phyloP scores from a whole-genome alignment of 2,888 invertebrate species.

The Cordylochernes scorpioides region DNA sequence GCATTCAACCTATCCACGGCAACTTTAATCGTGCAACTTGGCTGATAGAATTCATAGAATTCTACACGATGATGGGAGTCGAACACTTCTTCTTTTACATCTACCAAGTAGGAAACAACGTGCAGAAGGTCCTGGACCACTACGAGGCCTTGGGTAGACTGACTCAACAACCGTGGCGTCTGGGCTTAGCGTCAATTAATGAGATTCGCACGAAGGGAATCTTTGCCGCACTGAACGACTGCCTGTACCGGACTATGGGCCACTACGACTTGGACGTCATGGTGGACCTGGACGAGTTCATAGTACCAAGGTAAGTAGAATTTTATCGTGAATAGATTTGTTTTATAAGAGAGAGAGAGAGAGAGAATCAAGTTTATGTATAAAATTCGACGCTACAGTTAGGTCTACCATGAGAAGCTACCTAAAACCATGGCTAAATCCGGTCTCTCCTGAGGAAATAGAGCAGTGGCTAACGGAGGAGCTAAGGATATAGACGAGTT shows the following conservation, averaged over 20 bases:
- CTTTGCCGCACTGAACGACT: conserved; percentile 20
- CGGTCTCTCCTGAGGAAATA: too few species aligned
- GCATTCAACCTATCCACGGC: conserved; percentile 23
- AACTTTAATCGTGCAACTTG: conserved; percentile 23
- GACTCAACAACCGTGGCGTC: conserved; percentile 25
- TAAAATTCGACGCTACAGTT: too few species aligned
- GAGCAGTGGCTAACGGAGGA: too few species aligned
- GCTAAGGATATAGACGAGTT: too few species aligned
- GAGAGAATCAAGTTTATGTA: too few species aligned
- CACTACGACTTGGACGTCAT: conserved; percentile 16
- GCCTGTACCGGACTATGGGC: conserved; percentile 20
- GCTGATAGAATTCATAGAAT: conserved; percentile 28
- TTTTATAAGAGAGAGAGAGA: too few species aligned
- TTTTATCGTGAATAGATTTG: too few species aligned
- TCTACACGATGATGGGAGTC: conserved; percentile 25
- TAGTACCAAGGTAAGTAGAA: conserved; percentile 17
- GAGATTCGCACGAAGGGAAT: conserved; percentile 23
- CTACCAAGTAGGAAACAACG: conserved; percentile 20
- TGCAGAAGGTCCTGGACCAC: conserved; percentile 21
- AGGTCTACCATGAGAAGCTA: too few species aligned
- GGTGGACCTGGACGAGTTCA: conserved; percentile 20
- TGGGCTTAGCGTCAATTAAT: conserved; percentile 17
- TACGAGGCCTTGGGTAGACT: conserved; percentile 18
- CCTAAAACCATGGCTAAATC: too few species aligned
- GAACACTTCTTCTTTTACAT: conserved; percentile 27